Percentiles rank a stretch among this genome's conserved stretches.
These are phyloP conservation scores for Callocephalon fimbriatum DNA, from an alignment of 2,113 vertebrate species.

Conservation along the genomic window DNA sequence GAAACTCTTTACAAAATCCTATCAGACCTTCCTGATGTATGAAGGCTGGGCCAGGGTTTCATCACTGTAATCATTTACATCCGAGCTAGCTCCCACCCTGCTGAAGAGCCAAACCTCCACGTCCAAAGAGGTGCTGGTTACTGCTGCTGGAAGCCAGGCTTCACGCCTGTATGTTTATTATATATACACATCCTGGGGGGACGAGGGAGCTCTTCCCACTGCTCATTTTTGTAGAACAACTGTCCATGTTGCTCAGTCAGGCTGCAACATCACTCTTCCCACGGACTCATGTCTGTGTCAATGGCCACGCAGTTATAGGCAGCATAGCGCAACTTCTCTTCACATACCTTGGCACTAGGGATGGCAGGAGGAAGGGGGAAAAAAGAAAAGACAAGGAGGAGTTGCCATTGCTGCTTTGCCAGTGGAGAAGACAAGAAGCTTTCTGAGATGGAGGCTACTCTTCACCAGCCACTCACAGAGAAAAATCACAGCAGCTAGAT, in stretches of 20 bases:
- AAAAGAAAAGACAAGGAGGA: background rate
- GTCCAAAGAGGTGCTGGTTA: background rate
- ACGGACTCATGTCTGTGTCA: conserved; percentile 97
- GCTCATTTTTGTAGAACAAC: background rate
- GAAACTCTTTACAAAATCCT: background rate
- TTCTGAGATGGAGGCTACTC: background rate
- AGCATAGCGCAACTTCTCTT: conserved; percentile 96
- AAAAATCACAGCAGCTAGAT: background rate
- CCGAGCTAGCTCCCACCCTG: background rate
- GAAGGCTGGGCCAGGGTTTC: background rate
- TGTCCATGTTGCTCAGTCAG: conserved; percentile 5
- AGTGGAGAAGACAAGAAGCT: background rate
- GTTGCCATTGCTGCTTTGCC: background rate
- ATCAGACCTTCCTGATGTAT: background rate
- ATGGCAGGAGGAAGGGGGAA: background rate
- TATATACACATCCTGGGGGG: conserved; percentile 33
- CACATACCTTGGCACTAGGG: conserved; percentile 91
- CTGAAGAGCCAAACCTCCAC: background rate
- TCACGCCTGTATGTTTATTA: conserved; percentile 55
- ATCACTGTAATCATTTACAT: background rate
- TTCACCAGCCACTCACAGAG: background rate
- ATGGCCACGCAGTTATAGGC: conserved; percentile 98
- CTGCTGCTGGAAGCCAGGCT: background rate
- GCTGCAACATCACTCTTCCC: conserved; percentile 87
- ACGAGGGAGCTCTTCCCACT: background rate